A percentile compares a stretch with the other conserved stretches of the same genome.
Conservation (phyloP, 2,113 vertebrate genomes). For the Otolemur garnettii region DNA sequence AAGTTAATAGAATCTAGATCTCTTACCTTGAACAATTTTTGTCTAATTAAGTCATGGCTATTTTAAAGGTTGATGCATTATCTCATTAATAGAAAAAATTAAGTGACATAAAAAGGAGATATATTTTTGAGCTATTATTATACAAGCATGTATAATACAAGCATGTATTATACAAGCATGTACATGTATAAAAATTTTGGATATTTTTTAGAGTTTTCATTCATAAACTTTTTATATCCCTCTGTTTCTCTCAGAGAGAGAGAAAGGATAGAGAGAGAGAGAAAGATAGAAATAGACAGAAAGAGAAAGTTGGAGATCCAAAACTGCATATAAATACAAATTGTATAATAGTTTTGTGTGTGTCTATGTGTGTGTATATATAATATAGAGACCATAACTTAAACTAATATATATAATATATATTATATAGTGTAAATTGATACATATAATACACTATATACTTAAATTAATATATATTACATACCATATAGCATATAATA, state of each 20-base stretch:
- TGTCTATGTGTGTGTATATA: no score
- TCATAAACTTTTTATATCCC: neutral
- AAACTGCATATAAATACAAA: neutral
- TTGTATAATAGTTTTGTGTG: neutral
- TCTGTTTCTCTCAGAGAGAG: neutral
- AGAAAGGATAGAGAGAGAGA: neutral
- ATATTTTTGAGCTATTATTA: neutral
- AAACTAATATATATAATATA: neutral
- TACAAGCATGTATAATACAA: no score
- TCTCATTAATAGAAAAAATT: neutral
- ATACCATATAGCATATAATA: no score
- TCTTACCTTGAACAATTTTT: constrained; percentile 33
- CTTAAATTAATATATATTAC: no score
- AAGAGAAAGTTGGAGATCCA: neutral
- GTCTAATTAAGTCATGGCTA: neutral
- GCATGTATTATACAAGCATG: no score
- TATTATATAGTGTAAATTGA: neutral
- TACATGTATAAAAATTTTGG: neutral
- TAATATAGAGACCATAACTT: neutral
- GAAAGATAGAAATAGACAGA: neutral
- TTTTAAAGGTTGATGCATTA: neutral
- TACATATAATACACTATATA: no score
- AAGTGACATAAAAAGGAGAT: neutral
- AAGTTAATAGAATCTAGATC: neutral
- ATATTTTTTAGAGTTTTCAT: neutral